Conservation (phyloP, 2,113 vertebrate genomes). For the Castor canadensis region DNA sequence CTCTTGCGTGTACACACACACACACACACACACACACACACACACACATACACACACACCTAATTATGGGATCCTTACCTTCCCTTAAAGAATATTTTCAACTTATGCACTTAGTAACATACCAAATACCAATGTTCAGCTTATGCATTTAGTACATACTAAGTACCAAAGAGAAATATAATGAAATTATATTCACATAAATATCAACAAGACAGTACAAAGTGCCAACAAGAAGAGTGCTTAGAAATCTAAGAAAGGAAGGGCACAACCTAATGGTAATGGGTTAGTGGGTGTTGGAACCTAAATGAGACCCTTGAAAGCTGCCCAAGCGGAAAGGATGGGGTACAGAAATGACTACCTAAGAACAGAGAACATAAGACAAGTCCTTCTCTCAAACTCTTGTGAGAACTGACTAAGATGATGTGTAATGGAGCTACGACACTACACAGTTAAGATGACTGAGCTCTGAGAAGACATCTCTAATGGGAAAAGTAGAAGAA, state of each 20-base stretch:
- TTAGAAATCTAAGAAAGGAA: not conserved
- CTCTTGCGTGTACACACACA: no score
- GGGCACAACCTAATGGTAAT: no score
- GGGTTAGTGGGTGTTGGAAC: not conserved
- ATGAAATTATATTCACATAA: not conserved
- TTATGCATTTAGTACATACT: not conserved
- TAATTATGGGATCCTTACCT: not conserved
- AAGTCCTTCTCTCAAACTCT: not conserved
- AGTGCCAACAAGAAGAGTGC: not conserved
- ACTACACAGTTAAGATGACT: not conserved
- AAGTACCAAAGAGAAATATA: not conserved
- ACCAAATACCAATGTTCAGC: not conserved
- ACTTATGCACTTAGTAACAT: not conserved
- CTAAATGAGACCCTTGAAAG: not conserved
- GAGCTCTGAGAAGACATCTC: not conserved
- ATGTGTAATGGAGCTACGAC: not conserved
- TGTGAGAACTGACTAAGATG: not conserved
- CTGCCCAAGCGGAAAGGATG: not conserved
- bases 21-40: no score
- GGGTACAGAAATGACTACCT: not conserved
- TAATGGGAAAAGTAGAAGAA: not conserved
- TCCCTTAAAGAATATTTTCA: not conserved
- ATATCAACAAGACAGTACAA: not conserved
- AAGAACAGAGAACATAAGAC: not conserved
- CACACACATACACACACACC: no score